Evolutionary conservation across 2,888 invertebrate genomes (phyloP), one percentile per base, ranked within the genome.

Genomic region (Zaprionus obscuricornis): DNA sequence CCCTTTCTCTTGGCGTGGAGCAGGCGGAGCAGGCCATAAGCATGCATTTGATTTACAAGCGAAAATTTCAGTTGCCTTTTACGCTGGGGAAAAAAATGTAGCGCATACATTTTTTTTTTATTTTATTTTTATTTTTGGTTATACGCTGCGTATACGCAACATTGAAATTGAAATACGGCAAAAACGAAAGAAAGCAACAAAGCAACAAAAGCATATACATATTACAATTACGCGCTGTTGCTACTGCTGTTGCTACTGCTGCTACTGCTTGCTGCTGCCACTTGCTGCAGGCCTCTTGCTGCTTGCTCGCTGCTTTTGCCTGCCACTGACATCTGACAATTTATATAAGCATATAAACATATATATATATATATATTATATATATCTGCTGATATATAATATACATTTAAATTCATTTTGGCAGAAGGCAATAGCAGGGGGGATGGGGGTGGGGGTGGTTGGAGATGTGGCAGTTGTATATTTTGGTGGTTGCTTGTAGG

Each of bases 41-140:
- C 59, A 56, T 39, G 40, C 66, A 31, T 55, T 57, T 69, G 71
- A 78, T 74, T 78, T 74, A 65, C 71, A 51, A 46, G 37, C 39
- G 55, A 59, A 39, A 58, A 42, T 47, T 68, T 74, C 45, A 54
- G 54, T 58, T 64, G 47, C 10, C 43, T 34, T 33, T n/a, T n/a
- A n/a, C 63, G 29, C 47, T 40, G 51, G 45, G 69, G 26, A 57
- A 10, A n/a, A n/a, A n/a, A n/a, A n/a, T n/a, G n/a, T n/a, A n/a
- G n/a, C n/a, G n/a, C n/a, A n/a, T n/a, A n/a, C n/a, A n/a, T n/a
- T n/a, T n/a, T 16, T 26, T 16, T 27, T 22, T 10, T 8, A 11
- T 14, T 43, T 29, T 10, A 11, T 20, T 20, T 40, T 24, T 20
- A 2, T 13, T 27, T 17, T 16, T 13, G 36, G 27, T 24, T 22